Evolutionary conservation across 23 tunicate genomes (phyloP).

Genomic region (Styela plicata): DNA sequence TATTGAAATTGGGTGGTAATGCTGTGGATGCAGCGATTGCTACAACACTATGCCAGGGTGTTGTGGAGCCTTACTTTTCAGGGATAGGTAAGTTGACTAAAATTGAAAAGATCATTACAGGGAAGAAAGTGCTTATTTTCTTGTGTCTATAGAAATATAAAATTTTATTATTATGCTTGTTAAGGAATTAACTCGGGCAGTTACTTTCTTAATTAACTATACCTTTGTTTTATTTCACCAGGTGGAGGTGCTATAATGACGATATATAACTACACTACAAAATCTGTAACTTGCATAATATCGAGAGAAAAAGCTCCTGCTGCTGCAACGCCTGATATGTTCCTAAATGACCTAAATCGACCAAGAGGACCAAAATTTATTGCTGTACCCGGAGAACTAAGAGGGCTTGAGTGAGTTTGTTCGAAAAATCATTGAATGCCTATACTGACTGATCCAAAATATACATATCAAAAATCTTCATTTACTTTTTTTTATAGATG

Average conservation of each 20-base stretch:
- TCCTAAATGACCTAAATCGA: not conserved
- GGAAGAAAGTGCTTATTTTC: not conserved
- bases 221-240: too few species aligned
- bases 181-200: too few species aligned
- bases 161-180: too few species aligned
- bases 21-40: constrained; percentile 98
- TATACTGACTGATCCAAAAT: too few species aligned
- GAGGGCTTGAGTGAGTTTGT: constrained; percentile 59
- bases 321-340: constrained; percentile 32
- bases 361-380: constrained; percentile 20
- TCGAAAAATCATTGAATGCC: too few species aligned
- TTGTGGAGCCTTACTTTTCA: constrained; percentile 70
- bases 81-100: constrained; percentile 76
- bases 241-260: constrained; percentile 85
- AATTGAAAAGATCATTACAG: not conserved
- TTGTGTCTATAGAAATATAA: too few species aligned
- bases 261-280: constrained; percentile 47
- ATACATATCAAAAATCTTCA: too few species aligned
- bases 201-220: not conserved
- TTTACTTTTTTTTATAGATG: too few species aligned
- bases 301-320: constrained; percentile 60
- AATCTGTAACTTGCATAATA: constrained; percentile 41
- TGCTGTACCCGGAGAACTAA: constrained; percentile 77
- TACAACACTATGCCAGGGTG: constrained; percentile 78
- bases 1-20: constrained; percentile 74